A percentile compares a stretch with the other conserved stretches of the same genome.
These are phyloP conservation scores for Tamandua tetradactyla DNA, from an alignment of 2,797 vertebrate species.

Conservation along the genomic window DNA sequence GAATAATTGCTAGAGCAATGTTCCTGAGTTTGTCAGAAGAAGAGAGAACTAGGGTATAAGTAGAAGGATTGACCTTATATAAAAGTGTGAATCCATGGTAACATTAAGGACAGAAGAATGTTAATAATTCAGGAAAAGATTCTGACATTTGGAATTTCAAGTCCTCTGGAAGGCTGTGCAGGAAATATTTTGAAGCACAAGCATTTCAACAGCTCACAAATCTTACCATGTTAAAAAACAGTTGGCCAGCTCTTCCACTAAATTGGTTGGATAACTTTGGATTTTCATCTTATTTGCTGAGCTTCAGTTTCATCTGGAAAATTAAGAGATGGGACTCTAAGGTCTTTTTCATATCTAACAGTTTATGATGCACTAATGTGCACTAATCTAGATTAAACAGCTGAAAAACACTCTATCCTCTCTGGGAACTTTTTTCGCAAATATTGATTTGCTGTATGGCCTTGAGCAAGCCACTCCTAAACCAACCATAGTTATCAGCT, in stretches of 20 bases:
- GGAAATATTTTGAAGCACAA: background rate
- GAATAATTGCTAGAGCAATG: background rate
- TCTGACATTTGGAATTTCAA: conserved; percentile 57
- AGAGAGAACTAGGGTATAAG: background rate
- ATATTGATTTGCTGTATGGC: background rate
- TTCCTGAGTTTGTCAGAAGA: background rate
- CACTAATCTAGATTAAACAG: background rate
- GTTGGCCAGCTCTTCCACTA: background rate
- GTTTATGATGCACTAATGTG: background rate
- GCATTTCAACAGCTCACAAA: background rate
- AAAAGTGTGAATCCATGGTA: conserved; percentile 1
- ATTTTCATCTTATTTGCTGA: background rate
- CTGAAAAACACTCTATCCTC: background rate
- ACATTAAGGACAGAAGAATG: background rate
- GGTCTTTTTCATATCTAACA: background rate
- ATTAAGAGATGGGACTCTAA: background rate
- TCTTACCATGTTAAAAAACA: conserved; percentile 5
- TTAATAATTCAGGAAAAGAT: conserved; percentile 39
- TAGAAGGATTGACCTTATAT: background rate
- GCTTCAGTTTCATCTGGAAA: background rate
- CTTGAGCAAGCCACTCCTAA: background rate
- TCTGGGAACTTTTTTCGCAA: background rate
- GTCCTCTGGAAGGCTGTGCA: conserved; percentile 20
- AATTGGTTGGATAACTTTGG: background rate
- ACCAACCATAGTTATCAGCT: background rate